A percentile compares a stretch with the other conserved stretches of the same genome.
These are phyloP conservation scores for Cebidichthys violaceus DNA, from an alignment of 2,113 vertebrate species.

Conservation along the genomic window DNA sequence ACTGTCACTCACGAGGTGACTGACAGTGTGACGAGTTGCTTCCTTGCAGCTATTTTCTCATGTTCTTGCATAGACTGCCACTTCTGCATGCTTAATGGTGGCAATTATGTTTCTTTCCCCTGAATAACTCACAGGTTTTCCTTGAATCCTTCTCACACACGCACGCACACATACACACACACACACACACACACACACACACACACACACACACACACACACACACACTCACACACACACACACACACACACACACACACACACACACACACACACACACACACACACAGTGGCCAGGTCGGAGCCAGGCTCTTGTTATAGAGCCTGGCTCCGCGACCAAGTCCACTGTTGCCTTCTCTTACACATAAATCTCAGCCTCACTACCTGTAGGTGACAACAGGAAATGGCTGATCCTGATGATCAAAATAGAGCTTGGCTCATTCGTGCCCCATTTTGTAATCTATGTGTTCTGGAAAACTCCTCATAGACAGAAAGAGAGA, in stretches of 20 bases:
- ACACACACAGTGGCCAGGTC: constrained; percentile 23
- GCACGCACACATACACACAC: neutral
- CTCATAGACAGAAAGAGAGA: constrained; percentile 43
- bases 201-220: neutral
- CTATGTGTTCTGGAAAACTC: constrained; percentile 76
- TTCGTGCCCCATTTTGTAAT: constrained; percentile 80
- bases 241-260: neutral
- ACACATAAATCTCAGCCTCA: constrained; percentile 51
- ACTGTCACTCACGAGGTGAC: constrained; percentile 44
- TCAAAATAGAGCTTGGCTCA: constrained; percentile 78
- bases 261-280: neutral
- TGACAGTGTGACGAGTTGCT: constrained; percentile 43
- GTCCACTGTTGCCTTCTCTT: constrained; percentile 44
- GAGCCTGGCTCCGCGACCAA: no score
- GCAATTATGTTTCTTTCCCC: constrained; percentile 15
- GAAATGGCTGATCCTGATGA: constrained; percentile 72
- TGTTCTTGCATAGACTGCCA: constrained; percentile 1
- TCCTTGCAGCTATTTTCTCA: constrained; percentile 33
- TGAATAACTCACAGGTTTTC: neutral
- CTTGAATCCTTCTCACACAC: neutral
- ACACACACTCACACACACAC: neutral
- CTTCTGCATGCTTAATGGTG: constrained; percentile 13
- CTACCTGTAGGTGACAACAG: constrained; percentile 69
- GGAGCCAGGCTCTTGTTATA: constrained; percentile 7
- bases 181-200: neutral